Evolutionary conservation across 1,140 invertebrate genomes (phyloP).

Genomic region (Octopus bimaculoides): DNA sequence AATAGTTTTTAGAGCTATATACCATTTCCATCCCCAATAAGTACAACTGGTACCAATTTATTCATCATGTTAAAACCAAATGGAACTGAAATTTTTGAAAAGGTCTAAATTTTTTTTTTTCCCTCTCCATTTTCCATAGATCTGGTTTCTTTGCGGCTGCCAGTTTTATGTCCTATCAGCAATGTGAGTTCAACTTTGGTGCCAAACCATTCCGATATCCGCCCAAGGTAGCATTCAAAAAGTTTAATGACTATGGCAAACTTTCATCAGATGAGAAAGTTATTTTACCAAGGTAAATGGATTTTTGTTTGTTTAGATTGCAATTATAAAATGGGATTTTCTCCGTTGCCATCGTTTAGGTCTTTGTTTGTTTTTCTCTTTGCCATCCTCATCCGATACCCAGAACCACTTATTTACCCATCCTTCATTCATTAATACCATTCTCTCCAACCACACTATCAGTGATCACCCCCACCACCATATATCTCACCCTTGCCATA

Average conservation of each 20-base stretch:
- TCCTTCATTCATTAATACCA: no score
- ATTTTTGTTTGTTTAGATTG: no score
- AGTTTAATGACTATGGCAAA: conserved; percentile 76
- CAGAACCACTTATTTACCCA: no score
- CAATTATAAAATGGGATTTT: no score
- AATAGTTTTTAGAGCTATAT: no score
- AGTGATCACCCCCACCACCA: no score
- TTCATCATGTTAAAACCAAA: neutral
- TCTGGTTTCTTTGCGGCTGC: conserved; percentile 88
- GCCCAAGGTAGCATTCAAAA: conserved; percentile 66
- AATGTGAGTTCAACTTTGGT: conserved; percentile 93
- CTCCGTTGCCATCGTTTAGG: neutral
- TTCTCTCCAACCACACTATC: no score
- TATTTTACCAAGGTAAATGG: conserved; percentile 48
- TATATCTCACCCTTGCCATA: no score
- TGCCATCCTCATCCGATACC: no score
- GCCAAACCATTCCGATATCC: conserved; percentile 76
- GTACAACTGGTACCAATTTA: no score
- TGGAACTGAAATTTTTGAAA: neutral
- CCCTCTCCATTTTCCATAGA: conserved; percentile 59
- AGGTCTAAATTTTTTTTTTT: neutral
- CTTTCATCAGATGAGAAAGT: conserved; percentile 60
- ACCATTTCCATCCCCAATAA: no score
- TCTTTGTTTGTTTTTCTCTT: conserved; percentile 12
- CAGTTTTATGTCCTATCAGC: conserved; percentile 94